These are phyloP conservation scores for Drosophila sturtevanti DNA, from an alignment of 1,140 invertebrate genomes.

Conservation along the genomic window DNA sequence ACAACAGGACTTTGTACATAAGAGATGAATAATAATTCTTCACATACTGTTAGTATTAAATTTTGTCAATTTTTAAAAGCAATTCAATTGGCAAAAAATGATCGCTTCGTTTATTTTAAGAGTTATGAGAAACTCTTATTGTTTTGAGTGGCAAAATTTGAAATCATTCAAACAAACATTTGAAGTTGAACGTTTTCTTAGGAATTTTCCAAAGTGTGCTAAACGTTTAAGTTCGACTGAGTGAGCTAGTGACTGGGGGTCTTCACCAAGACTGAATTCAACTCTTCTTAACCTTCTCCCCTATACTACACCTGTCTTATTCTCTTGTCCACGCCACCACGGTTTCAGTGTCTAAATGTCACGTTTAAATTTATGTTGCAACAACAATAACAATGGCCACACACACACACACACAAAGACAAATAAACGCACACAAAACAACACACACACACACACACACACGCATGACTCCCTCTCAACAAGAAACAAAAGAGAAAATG, in stretches of 20 bases:
- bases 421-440: no score
- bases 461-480: background rate
- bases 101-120: no score
- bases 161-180: background rate
- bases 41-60: no score
- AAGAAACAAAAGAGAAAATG: slow-evolving; percentile 1
- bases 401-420: slow-evolving; percentile 5
- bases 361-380: slow-evolving; percentile 67
- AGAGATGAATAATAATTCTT: no score
- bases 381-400: slow-evolving; percentile 51
- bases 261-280: background rate
- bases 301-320: background rate
- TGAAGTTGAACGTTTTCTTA: background rate
- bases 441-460: background rate
- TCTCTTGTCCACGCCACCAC: slow-evolving; percentile 5
- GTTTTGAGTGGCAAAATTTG: background rate
- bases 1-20: no score
- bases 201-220: background rate
- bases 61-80: no score
- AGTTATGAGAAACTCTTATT: background rate
- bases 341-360: slow-evolving; percentile 63
- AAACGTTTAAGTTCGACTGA: background rate
- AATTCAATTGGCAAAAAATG: no score
- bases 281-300: background rate
- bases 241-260: background rate